Evolutionary conservation across 2,888 invertebrate species (phyloP).

Genomic region (Protophormia terraenovae): DNA sequence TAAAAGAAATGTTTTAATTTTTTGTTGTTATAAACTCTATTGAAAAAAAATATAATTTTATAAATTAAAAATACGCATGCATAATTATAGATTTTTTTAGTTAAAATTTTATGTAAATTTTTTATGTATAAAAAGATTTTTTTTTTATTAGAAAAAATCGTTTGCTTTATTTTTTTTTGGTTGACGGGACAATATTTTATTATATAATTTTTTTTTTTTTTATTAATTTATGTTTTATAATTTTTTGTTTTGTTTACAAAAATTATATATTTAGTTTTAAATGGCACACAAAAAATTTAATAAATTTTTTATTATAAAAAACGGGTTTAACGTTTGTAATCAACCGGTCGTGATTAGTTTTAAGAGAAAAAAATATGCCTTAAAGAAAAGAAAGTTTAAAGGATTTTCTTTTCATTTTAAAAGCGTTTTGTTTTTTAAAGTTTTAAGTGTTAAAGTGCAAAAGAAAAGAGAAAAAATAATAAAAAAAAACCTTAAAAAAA

Average conservation of each 20-base stretch:
- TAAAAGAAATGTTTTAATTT: constrained; percentile 28
- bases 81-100: constrained; percentile 69
- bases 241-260: constrained; percentile 47
- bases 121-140: constrained; percentile 51
- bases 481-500: constrained; percentile 24
- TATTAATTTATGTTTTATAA: constrained; percentile 34
- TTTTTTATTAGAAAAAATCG: constrained; percentile 49
- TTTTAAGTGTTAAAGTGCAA: constrained; percentile 37
- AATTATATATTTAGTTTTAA: constrained; percentile 56
- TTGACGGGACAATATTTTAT: constrained; percentile 80
- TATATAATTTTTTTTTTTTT: constrained; percentile 68
- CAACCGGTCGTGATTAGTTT: constrained; percentile 31
- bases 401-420: not conserved
- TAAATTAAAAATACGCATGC: constrained; percentile 76
- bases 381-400: not conserved
- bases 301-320: constrained; percentile 11
- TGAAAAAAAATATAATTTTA: constrained; percentile 23
- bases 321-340: constrained; percentile 25
- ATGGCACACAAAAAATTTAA: constrained; percentile 53
- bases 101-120: constrained; percentile 71
- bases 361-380: constrained; percentile 7
- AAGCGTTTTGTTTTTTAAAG: constrained; percentile 18
- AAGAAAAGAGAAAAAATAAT: constrained; percentile 16
- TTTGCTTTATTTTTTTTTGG: constrained; percentile 78
- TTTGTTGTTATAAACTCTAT: constrained; percentile 28